Evolutionary conservation across 2,888 invertebrate genomes (phyloP).

Genomic region (Pseudococcus jackbeardsleyi): DNA sequence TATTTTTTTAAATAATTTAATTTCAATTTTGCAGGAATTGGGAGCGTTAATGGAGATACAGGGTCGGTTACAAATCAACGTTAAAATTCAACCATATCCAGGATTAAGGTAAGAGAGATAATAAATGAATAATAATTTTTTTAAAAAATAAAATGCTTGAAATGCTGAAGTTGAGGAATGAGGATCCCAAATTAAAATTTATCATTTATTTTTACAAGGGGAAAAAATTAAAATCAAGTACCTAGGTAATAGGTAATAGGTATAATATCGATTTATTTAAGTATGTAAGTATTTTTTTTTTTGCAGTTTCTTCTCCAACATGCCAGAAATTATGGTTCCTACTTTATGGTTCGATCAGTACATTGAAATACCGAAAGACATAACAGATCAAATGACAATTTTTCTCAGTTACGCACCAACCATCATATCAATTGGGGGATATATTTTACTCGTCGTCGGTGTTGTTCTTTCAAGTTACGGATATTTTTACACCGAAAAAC

Average conservation of each 20-base stretch:
- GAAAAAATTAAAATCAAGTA: too few relatives aligned
- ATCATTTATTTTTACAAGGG: too few relatives aligned
- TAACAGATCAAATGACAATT: slow-evolving; percentile 73
- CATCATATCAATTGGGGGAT: not conserved
- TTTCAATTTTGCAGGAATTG: not conserved
- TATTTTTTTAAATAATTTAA: not conserved
- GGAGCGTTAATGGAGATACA: not conserved
- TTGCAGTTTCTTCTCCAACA: slow-evolving; percentile 69
- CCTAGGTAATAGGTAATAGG: too few relatives aligned
- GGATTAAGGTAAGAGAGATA: slow-evolving; percentile 67
- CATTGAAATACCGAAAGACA: slow-evolving; percentile 75
- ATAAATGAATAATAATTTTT: too few relatives aligned
- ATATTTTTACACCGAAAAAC: not conserved
- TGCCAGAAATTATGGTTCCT: slow-evolving; percentile 80
- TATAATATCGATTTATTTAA: too few relatives aligned
- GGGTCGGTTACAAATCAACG: slow-evolving; percentile 84
- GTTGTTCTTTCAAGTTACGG: not conserved
- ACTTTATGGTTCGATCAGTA: slow-evolving; percentile 84
- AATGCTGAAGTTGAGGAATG: too few relatives aligned
- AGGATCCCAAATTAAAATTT: too few relatives aligned
- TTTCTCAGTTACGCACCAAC: not conserved
- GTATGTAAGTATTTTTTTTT: too few relatives aligned
- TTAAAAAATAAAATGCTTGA: too few relatives aligned
- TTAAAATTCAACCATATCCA: slow-evolving; percentile 73
- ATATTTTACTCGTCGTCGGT: not conserved